Evolutionary conservation across 2,888 invertebrate genomes (phyloP).

Genomic region (Drosophila anceps): DNA sequence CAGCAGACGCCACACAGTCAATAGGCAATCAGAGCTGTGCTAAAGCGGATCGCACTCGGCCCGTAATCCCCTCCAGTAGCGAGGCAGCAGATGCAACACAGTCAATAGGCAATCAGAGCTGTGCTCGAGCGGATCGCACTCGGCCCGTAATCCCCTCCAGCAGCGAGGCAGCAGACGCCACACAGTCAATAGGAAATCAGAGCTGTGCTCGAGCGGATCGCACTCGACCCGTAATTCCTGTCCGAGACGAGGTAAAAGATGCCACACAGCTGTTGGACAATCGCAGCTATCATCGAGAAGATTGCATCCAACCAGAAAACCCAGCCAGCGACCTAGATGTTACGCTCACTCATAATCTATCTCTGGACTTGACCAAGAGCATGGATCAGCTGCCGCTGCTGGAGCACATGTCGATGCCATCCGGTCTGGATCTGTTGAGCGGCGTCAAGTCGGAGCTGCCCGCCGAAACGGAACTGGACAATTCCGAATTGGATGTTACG

Average conservation of each 20-base stretch:
- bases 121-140: slow-evolving; percentile 10
- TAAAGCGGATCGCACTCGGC: slow-evolving; percentile 11
- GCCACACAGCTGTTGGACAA: slow-evolving; percentile 32
- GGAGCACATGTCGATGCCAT: slow-evolving; percentile 80
- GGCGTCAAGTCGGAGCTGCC: slow-evolving; percentile 21
- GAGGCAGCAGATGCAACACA: slow-evolving; percentile 13
- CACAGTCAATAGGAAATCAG: slow-evolving; percentile 10
- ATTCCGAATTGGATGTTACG: slow-evolving; percentile 68
- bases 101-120: neutral
- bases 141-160: slow-evolving; percentile 10
- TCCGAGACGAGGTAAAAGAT: slow-evolving; percentile 7
- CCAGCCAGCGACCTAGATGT: neutral
- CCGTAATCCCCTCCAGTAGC: slow-evolving; percentile 11
- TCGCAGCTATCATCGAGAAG: neutral
- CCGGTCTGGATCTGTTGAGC: slow-evolving; percentile 64
- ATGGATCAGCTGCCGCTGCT: slow-evolving; percentile 76
- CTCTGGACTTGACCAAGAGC: slow-evolving; percentile 55
- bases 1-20: slow-evolving; percentile 12
- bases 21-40: neutral
- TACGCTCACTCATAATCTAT: slow-evolving; percentile 1
- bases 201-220: slow-evolving; percentile 10
- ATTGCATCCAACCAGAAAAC: neutral
- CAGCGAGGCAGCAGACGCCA: slow-evolving; percentile 24
- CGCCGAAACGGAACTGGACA: slow-evolving; percentile 16
- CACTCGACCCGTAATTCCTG: slow-evolving; percentile 13